Evolutionary conservation across 2,888 invertebrate species (phyloP).

Genomic region (Acanthosoma haemorrhoidale): DNA sequence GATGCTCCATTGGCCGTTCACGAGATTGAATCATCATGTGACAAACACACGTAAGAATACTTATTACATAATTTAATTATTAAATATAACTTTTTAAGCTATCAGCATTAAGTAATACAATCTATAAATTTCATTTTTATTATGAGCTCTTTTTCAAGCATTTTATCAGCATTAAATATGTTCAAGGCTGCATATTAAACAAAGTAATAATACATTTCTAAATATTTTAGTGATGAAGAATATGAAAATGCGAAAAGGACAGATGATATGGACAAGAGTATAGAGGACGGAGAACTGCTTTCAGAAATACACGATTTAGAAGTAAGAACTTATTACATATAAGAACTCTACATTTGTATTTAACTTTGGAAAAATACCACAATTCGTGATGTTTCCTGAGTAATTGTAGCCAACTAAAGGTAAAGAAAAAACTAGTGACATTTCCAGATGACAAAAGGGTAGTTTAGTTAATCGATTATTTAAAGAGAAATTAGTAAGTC

Average conservation of each 20-base stretch:
- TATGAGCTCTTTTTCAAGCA: background rate
- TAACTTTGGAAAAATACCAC: too few relatives aligned
- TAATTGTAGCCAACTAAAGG: too few relatives aligned
- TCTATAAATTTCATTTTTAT: background rate
- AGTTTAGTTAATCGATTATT: too few relatives aligned
- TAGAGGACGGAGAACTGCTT: slow-evolving; percentile 34
- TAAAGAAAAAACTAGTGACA: too few relatives aligned
- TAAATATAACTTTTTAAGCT: too few relatives aligned
- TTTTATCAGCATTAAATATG: background rate
- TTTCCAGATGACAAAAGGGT: too few relatives aligned
- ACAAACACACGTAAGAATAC: slow-evolving; percentile 49
- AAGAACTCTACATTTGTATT: background rate
- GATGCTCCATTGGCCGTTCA: slow-evolving; percentile 38
- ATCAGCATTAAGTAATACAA: background rate
- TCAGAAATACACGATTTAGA: slow-evolving; percentile 36
- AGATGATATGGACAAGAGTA: slow-evolving; percentile 39
- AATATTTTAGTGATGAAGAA: slow-evolving; percentile 33
- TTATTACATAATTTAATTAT: slow-evolving; percentile 33
- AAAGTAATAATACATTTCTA: background rate
- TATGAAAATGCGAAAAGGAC: slow-evolving; percentile 34
- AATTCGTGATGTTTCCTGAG: too few relatives aligned
- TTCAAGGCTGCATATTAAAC: background rate
- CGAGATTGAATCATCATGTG: slow-evolving; percentile 49
- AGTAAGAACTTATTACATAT: too few relatives aligned
- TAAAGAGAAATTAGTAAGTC: too few relatives aligned